Evolutionary conservation across 2,888 invertebrate genomes (phyloP).

Genomic region (Pyrocoelia pectoralis): DNA sequence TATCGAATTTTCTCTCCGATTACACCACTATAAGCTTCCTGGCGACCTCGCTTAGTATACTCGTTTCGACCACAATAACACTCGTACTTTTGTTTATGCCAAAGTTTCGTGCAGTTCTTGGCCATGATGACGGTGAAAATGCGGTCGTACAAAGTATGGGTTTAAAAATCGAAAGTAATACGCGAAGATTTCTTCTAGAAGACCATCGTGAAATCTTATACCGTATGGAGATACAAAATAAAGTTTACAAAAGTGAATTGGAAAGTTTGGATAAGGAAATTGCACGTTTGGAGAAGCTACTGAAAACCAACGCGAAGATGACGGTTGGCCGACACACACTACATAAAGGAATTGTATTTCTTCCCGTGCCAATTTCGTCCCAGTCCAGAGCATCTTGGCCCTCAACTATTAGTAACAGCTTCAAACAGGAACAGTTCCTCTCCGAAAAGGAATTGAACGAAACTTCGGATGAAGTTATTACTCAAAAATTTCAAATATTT

Average conservation of each 20-base stretch:
- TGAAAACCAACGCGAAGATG: slow-evolving; percentile 53
- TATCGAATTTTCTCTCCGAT: slow-evolving; percentile 88
- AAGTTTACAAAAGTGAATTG: slow-evolving; percentile 85
- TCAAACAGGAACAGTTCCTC: slow-evolving; percentile 33
- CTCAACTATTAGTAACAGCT: slow-evolving; percentile 15
- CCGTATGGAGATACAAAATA: slow-evolving; percentile 90
- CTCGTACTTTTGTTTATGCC: slow-evolving; percentile 87
- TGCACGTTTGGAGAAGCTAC: slow-evolving; percentile 73
- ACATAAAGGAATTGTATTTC: slow-evolving; percentile 8
- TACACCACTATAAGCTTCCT: slow-evolving; percentile 82
- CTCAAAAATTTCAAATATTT: slow-evolving; percentile 44
- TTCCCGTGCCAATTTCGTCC: slow-evolving; percentile 11
- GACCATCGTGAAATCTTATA: slow-evolving; percentile 84
- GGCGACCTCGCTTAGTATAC: slow-evolving; percentile 82
- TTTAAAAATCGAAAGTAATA: slow-evolving; percentile 87
- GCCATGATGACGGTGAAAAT: slow-evolving; percentile 69
- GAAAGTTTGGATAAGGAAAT: slow-evolving; percentile 82
- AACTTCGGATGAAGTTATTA: slow-evolving; percentile 28
- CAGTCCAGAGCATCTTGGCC: slow-evolving; percentile 49
- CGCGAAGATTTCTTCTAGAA: slow-evolving; percentile 68
- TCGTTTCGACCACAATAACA: slow-evolving; percentile 87
- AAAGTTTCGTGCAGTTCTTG: slow-evolving; percentile 79
- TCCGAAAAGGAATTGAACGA: slow-evolving; percentile 46
- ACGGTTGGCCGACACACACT: slow-evolving; percentile 3
- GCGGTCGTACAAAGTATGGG: slow-evolving; percentile 91